Evolutionary conservation across 2,888 invertebrate species (phyloP), one percentile per base, ranked within the genome.

Genomic region (Callyntrura sp.): DNA sequence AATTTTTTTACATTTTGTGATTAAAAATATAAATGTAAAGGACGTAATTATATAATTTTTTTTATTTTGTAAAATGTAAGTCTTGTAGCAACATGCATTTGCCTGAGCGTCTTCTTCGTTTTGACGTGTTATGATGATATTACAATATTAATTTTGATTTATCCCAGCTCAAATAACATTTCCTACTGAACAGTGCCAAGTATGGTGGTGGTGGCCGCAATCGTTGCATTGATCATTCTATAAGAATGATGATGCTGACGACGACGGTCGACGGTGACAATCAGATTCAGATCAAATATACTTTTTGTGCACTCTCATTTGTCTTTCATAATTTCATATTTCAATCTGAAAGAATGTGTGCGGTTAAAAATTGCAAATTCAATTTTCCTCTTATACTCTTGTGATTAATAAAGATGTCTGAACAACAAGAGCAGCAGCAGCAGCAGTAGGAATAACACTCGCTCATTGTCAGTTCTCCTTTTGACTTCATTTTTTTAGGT

Each of bases 111-210:
- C 57, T 57, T 6, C 23, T 60, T 60, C 60, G 20, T 82, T 23
- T 62, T 45, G 89, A 81, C 85, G 57, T 89, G 85, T 84, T 83
- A 84, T 89, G 84, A 79, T 85, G 84, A 82, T 76, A 73, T 82
- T 76, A 23, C 12, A 35, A n/a, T 78, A 78, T 78, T 57, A 65
- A 70, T 35, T 76, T 70, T 84, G 88, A 88, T 88, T 88, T 88
- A 88, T 88, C 78, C 78, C 73, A 76, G 73, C 73, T 83, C 83
- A 73, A 60, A 57, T 88, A 60, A 68, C 83, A 88, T 82, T 82
- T 57, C 79, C 62, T 79, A 87, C 70, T 81, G 28, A 78, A 68
- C 55, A 62, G 73, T 85, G 85, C 85, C 85, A 85, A 76, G 14
- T 17, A 14, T 8, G 62, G 12, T 12, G 51, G 51, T n/a, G n/a